Evolutionary conservation across 2,113 vertebrate species (phyloP).

Genomic region (Dissostichus mawsoni): DNA sequence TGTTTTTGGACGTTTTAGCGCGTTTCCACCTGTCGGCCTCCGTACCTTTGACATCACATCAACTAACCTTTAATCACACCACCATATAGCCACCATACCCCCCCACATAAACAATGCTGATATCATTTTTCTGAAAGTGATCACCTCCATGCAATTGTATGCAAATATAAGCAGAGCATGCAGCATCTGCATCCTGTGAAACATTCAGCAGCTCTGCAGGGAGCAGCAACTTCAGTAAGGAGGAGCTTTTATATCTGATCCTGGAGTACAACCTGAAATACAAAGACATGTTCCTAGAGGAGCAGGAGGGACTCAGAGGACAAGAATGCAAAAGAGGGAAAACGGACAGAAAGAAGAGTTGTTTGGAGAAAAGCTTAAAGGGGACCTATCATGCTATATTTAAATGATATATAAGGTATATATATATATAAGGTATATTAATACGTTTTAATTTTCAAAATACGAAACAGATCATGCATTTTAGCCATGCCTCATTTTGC

Average conservation of each 20-base stretch:
- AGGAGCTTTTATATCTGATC: constrained; percentile 36
- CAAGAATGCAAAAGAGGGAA: background rate
- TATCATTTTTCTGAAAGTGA: background rate
- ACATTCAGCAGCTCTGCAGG: constrained; percentile 36
- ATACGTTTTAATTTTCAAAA: no score
- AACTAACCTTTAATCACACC: no score
- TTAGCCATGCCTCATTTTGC: no score
- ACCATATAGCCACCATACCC: background rate
- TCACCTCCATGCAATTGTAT: constrained; percentile 40
- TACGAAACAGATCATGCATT: no score
- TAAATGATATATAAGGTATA: no score
- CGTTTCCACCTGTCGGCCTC: no score
- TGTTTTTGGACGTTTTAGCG: no score
- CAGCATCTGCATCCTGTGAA: constrained; percentile 30
- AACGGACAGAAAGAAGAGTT: background rate
- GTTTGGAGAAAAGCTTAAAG: background rate
- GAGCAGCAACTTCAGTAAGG: constrained; percentile 1
- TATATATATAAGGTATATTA: no score
- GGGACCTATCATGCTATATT: no score
- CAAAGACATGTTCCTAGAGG: background rate
- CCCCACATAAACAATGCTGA: background rate
- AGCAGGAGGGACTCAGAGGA: background rate
- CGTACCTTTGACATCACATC: no score
- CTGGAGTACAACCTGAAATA: constrained; percentile 21
- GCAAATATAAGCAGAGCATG: constrained; percentile 37